These are phyloP conservation scores for Drosophila nasuta DNA, from an alignment of 1,140 invertebrate genomes.

Conservation along the genomic window DNA sequence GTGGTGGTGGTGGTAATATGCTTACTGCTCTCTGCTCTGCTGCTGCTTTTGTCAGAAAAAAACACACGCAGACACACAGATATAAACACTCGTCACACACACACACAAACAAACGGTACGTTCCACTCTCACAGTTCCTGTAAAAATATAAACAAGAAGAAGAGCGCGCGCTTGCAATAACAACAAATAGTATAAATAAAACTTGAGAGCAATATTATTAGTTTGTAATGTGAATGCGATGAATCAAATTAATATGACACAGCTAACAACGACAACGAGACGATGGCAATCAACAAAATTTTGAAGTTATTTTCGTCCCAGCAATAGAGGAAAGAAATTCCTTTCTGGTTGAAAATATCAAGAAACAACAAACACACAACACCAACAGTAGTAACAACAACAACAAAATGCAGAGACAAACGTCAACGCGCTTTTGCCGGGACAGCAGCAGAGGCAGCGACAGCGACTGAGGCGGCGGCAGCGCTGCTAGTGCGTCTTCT, in stretches of 20 bases:
- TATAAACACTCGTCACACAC: slow-evolving; percentile 32
- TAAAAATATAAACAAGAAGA: slow-evolving; percentile 50
- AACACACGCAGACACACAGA: slow-evolving; percentile 32
- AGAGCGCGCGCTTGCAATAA: slow-evolving; percentile 28
- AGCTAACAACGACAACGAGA: neutral
- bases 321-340: slow-evolving; percentile 42
- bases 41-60: slow-evolving; percentile 26
- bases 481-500: slow-evolving; percentile 62
- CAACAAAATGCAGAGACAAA: slow-evolving; percentile 39
- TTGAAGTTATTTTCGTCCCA: slow-evolving; percentile 51
- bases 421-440: slow-evolving; percentile 62
- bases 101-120: slow-evolving; percentile 35
- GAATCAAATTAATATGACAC: slow-evolving; percentile 17
- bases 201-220: slow-evolving; percentile 2
- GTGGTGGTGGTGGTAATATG: slow-evolving; percentile 27
- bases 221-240: slow-evolving; percentile 14
- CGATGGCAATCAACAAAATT: slow-evolving; percentile 41
- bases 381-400: slow-evolving; percentile 17
- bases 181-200: slow-evolving; percentile 39
- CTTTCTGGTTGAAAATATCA: slow-evolving; percentile 32
- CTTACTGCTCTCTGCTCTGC: slow-evolving; percentile 32
- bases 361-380: slow-evolving; percentile 20
- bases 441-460: slow-evolving; percentile 62
- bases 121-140: slow-evolving; percentile 48
- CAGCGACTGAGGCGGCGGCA: slow-evolving; percentile 38